These are phyloP conservation scores for Felis chaus DNA, from an alignment of 2,113 vertebrate genomes.

Conservation along the genomic window DNA sequence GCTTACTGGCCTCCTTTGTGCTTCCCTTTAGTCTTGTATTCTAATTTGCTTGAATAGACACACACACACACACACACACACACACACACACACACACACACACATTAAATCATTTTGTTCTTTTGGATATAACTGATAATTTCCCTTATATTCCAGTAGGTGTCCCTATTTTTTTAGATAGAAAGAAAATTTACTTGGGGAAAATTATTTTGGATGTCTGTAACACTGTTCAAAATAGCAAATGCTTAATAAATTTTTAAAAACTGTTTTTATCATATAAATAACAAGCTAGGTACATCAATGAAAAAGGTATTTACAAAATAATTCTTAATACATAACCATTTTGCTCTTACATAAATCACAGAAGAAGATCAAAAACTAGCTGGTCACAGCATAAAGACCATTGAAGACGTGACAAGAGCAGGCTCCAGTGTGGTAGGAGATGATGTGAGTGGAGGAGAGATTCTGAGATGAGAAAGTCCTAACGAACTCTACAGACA, in stretches of 20 bases:
- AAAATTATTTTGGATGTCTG: not conserved
- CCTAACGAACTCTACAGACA: fast-evolving
- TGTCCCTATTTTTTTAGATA: not conserved
- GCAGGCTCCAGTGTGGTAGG: fast-evolving
- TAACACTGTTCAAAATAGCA: not conserved
- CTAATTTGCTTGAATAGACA: not conserved
- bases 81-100: too few relatives aligned
- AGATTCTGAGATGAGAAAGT: not conserved
- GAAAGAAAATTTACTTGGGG: not conserved
- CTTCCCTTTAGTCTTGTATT: not conserved
- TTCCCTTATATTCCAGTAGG: not conserved
- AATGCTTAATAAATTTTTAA: not conserved
- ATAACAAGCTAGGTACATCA: not conserved
- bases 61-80: too few relatives aligned
- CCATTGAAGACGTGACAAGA: fast-evolving
- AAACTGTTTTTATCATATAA: not conserved
- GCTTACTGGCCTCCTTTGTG: not conserved
- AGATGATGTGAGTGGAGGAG: not conserved
- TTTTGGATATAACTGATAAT: not conserved
- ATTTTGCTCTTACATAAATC: not conserved
- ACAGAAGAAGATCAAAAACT: not conserved
- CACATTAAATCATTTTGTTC: not conserved
- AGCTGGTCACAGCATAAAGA: not conserved
- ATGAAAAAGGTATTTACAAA: not conserved
- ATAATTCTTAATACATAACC: not conserved